phyloP scores from a whole-genome alignment of 2,113 vertebrate genomes.

The Agapornis roseicollis region DNA sequence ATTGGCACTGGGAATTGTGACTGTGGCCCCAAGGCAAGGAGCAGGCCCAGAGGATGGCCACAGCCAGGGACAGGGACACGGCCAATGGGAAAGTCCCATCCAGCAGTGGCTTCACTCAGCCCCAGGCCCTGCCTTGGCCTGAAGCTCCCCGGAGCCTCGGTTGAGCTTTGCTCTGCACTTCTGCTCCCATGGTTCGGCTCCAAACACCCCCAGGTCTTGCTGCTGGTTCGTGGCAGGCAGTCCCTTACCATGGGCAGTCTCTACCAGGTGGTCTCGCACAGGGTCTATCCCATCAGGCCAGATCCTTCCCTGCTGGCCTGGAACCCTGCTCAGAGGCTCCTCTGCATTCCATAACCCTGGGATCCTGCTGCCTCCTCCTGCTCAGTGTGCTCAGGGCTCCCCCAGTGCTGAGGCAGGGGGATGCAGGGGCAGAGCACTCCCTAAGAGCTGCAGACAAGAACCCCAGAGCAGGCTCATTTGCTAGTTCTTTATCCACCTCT shows the following conservation, averaged over 20 bases:
- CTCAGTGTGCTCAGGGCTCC: not conserved
- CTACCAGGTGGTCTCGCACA: not conserved
- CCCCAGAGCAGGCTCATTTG: not conserved
- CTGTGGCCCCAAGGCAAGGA: not conserved
- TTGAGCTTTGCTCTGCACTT: not conserved
- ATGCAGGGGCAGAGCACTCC: fast-evolving
- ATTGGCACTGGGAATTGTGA: no score
- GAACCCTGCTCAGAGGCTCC: not conserved
- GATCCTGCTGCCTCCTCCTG: not conserved
- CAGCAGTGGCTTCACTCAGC: fast-evolving
- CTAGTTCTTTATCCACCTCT: not conserved
- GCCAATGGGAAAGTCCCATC: fast-evolving
- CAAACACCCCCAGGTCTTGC: fast-evolving
- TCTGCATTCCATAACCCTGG: not conserved
- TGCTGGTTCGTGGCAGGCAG: not conserved
- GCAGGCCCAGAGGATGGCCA: not conserved
- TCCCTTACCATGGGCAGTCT: not conserved
- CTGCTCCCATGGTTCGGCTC: not conserved
- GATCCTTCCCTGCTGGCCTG: not conserved
- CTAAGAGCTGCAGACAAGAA: not conserved
- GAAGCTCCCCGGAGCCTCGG: not conserved
- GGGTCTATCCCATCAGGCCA: not conserved
- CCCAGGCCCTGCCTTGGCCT: fast-evolving
- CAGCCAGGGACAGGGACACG: not conserved
- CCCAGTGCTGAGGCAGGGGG: not conserved